phyloP scores from a whole-genome alignment of 2,797 vertebrate species.

The Gambelia wislizenii region DNA sequence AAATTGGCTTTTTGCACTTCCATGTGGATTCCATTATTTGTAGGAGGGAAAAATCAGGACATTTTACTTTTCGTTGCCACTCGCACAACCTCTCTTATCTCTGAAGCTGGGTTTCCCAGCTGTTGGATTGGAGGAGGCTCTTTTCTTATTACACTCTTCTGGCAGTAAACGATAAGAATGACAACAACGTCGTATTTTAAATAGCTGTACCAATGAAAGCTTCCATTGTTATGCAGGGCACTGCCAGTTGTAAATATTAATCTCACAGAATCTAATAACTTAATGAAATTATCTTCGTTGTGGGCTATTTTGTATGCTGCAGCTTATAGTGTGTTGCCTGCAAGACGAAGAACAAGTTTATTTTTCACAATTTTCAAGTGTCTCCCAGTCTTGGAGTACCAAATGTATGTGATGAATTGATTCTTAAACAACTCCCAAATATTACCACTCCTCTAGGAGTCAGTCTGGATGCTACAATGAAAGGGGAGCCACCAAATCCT shows the following conservation, averaged over 20 bases:
- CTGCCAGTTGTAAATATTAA: slow-evolving; percentile 74
- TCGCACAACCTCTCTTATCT: slow-evolving; percentile 79
- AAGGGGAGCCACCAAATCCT: not conserved
- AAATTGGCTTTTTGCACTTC: slow-evolving; percentile 73
- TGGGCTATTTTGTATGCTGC: slow-evolving; percentile 45
- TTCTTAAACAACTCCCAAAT: slow-evolving; percentile 58
- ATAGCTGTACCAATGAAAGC: slow-evolving; percentile 63
- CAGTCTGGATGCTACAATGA: not conserved
- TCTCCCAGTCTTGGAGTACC: slow-evolving; percentile 46
- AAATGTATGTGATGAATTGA: slow-evolving; percentile 52
- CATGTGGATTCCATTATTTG: slow-evolving; percentile 76
- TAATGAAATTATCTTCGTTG: slow-evolving; percentile 74
- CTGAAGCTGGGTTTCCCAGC: slow-evolving; percentile 74
- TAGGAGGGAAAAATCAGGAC: slow-evolving; percentile 57
- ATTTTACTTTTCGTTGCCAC: slow-evolving; percentile 68
- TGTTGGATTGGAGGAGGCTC: slow-evolving; percentile 67
- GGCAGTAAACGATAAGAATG: slow-evolving; percentile 77
- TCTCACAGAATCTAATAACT: slow-evolving; percentile 76
- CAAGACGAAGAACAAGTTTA: slow-evolving; percentile 56
- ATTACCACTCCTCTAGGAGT: not conserved
- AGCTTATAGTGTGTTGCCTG: slow-evolving; percentile 33
- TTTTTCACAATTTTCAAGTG: slow-evolving; percentile 62
- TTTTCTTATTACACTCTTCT: slow-evolving; percentile 75
- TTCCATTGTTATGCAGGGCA: slow-evolving; percentile 62
- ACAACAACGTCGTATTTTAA: slow-evolving; percentile 68